These are phyloP conservation scores for Acanthornis magna DNA, from an alignment of 2,797 vertebrate genomes.

Conservation along the genomic window DNA sequence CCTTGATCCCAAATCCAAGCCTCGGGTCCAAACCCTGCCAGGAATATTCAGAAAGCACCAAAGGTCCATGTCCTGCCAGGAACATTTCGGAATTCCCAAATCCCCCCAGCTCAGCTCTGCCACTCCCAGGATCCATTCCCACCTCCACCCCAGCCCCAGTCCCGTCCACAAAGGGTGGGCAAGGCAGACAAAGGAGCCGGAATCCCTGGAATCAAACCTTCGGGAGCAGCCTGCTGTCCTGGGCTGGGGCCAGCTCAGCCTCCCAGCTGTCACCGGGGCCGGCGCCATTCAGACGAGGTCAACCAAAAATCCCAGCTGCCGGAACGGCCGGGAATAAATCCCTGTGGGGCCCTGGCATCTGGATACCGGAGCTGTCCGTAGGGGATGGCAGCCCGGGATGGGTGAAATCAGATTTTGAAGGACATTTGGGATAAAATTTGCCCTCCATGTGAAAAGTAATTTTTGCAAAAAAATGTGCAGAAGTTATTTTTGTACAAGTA, in stretches of 20 bases:
- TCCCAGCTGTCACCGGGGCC: background rate
- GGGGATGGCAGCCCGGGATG: background rate
- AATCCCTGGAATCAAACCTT: background rate
- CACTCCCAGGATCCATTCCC: background rate
- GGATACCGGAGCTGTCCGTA: background rate
- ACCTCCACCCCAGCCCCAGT: background rate
- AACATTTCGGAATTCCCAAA: background rate
- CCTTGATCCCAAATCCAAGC: too few species aligned
- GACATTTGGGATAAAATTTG: background rate
- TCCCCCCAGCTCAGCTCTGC: background rate
- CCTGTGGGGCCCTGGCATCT: background rate
- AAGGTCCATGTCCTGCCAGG: background rate
- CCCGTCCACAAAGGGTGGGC: background rate
- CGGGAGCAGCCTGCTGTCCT: background rate
- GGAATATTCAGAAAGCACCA: too few species aligned
- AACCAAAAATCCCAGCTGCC: constrained; percentile 38
- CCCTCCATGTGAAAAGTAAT: too few species aligned
- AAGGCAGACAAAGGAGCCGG: background rate
- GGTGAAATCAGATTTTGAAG: background rate
- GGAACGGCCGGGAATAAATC: background rate
- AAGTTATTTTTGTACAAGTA: too few species aligned
- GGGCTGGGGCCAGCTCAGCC: constrained; percentile 16
- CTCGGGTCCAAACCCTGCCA: too few species aligned
- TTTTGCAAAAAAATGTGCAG: too few species aligned
- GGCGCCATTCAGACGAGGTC: background rate